A percentile compares a stretch with the other conserved stretches of the same genome.
These are phyloP conservation scores for Leiothrix lutea DNA, from an alignment of 2,113 vertebrate species.

Conservation along the genomic window DNA sequence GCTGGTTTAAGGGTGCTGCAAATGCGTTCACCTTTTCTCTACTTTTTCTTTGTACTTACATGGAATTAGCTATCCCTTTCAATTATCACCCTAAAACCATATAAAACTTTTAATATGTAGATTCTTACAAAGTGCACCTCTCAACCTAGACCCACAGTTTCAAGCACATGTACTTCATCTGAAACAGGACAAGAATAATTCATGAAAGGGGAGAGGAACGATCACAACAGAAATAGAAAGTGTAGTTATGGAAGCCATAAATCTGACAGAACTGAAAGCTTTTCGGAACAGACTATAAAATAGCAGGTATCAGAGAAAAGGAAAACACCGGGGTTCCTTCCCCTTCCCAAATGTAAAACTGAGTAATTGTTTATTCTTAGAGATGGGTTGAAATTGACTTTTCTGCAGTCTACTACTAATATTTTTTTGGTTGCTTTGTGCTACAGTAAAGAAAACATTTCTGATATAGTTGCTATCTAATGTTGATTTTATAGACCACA, in stretches of 20 bases:
- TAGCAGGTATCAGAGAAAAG: not conserved
- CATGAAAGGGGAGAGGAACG: not conserved
- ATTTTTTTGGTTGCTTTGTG: not conserved
- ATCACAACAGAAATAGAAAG: not conserved
- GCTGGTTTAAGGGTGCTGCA: not conserved
- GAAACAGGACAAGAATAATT: not conserved
- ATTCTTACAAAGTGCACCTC: not conserved
- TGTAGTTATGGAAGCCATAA: not conserved
- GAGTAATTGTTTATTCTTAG: not conserved
- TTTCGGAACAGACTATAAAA: not conserved
- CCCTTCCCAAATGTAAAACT: not conserved
- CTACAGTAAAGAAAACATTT: not conserved
- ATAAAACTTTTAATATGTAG: not conserved
- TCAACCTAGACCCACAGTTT: not conserved
- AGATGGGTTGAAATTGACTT: not conserved
- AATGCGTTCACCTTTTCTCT: not conserved
- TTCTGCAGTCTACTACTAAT: not conserved
- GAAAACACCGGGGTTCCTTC: not conserved
- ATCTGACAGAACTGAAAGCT: not conserved
- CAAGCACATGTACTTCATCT: not conserved
- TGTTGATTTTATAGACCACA: not conserved
- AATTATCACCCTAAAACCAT: not conserved
- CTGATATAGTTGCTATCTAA: not conserved
- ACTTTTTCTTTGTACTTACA: not conserved
- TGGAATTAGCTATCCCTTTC: not conserved